Percentiles rank a stretch among this genome's conserved stretches.
Evolutionary conservation across 2,888 invertebrate species (phyloP).

Genomic region (Ischnura elegans): DNA sequence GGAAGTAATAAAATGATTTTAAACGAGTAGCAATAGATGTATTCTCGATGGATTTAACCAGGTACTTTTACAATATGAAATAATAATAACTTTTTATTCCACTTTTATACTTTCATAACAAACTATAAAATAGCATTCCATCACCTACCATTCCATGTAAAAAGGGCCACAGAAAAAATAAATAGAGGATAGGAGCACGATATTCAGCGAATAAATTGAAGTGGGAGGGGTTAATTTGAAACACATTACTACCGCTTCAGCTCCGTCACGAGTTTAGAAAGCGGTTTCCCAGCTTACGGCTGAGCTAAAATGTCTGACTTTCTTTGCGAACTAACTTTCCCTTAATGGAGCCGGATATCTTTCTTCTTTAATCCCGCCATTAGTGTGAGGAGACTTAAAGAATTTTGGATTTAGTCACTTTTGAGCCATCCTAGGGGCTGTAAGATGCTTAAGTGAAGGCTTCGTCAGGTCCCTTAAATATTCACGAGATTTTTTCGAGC

Average conservation of each 20-base stretch:
- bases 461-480: background rate
- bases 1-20: too few relatives aligned
- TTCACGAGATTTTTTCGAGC: background rate
- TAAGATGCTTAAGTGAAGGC: background rate
- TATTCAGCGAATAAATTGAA: too few relatives aligned
- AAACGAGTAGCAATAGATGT: too few relatives aligned
- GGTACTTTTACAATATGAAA: too few relatives aligned
- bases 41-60: too few relatives aligned
- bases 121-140: too few relatives aligned
- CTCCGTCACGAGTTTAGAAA: background rate
- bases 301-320: background rate
- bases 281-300: background rate
- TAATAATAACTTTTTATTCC: too few relatives aligned
- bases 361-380: background rate
- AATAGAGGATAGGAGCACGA: too few relatives aligned
- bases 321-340: background rate
- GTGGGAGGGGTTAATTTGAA: conserved; percentile 4
- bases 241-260: background rate
- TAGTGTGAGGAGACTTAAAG: background rate
- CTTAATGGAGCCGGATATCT: background rate
- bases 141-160: too few relatives aligned
- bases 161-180: too few relatives aligned
- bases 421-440: background rate
- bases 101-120: too few relatives aligned
- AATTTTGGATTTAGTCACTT: background rate